These are phyloP conservation scores for Parambassis ranga DNA, from an alignment of 2,797 vertebrate species.

Conservation along the genomic window DNA sequence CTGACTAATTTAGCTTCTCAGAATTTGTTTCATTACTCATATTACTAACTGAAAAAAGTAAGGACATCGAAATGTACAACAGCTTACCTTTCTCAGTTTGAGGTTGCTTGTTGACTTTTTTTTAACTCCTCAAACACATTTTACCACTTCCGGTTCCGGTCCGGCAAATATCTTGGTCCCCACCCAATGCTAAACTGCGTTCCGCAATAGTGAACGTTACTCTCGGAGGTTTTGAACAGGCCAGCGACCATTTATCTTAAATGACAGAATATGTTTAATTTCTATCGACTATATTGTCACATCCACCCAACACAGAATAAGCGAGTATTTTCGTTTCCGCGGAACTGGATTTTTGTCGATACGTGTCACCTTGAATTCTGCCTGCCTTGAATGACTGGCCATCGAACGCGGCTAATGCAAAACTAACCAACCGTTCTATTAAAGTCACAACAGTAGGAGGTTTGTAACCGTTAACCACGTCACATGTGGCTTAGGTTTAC, in stretches of 20 bases:
- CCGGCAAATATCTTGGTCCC: conserved; percentile 6
- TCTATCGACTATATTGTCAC: background rate
- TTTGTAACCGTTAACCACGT: background rate
- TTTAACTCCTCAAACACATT: background rate
- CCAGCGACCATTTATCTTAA: background rate
- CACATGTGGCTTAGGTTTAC: no score
- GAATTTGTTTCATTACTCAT: background rate
- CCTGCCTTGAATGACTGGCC: conserved; percentile 5
- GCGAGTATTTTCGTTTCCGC: fast-evolving
- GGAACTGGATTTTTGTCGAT: background rate
- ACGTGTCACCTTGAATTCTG: conserved; percentile 66
- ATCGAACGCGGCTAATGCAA: background rate
- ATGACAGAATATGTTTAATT: background rate
- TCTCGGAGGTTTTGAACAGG: background rate
- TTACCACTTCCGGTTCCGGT: conserved; percentile 51
- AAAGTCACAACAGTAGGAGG: fast-evolving
- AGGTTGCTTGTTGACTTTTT: background rate
- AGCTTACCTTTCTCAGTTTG: background rate
- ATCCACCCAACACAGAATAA: fast-evolving
- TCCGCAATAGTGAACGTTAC: background rate
- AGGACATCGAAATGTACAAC: no score
- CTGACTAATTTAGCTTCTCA: background rate
- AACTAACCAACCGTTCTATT: background rate
- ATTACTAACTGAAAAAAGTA: background rate
- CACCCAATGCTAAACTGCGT: background rate